These are phyloP conservation scores for Drosophila borealis DNA, from an alignment of 2,888 invertebrate species.

Conservation along the genomic window DNA sequence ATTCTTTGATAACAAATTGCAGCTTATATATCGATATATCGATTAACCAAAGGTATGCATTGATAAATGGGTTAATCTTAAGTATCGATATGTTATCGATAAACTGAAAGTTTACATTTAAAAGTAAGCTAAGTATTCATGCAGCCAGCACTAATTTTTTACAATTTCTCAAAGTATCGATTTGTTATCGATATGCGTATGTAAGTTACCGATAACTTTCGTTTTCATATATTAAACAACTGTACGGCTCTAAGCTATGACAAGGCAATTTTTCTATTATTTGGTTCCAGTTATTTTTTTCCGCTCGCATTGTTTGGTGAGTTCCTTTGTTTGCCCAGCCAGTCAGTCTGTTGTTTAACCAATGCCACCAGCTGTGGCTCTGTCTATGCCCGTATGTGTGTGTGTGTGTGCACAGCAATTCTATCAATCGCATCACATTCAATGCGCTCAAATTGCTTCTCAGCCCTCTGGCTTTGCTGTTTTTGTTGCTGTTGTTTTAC, in stretches of 20 bases:
- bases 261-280: conserved; percentile 5
- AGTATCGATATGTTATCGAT: neutral
- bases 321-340: conserved; percentile 30
- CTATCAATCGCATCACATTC: conserved; percentile 64
- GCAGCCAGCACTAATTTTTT: no score
- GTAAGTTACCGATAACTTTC: neutral
- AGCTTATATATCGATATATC: no score
- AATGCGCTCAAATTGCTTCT: conserved; percentile 55
- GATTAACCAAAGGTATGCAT: no score
- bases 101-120: no score
- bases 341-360: conserved; percentile 50
- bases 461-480: conserved; percentile 16
- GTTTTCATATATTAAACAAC: neutral
- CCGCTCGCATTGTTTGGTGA: conserved; percentile 7
- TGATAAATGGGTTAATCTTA: neutral
- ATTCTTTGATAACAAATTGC: no score
- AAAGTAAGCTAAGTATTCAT: no score
- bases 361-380: conserved; percentile 45
- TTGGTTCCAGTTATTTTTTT: neutral
- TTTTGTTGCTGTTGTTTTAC: conserved; percentile 2
- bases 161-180: neutral
- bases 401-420: conserved; percentile 34
- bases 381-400: conserved; percentile 6
- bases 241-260: neutral
- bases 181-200: neutral